phyloP scores from a whole-genome alignment of 2,888 invertebrate genomes.

The Drosophila picticornis region DNA sequence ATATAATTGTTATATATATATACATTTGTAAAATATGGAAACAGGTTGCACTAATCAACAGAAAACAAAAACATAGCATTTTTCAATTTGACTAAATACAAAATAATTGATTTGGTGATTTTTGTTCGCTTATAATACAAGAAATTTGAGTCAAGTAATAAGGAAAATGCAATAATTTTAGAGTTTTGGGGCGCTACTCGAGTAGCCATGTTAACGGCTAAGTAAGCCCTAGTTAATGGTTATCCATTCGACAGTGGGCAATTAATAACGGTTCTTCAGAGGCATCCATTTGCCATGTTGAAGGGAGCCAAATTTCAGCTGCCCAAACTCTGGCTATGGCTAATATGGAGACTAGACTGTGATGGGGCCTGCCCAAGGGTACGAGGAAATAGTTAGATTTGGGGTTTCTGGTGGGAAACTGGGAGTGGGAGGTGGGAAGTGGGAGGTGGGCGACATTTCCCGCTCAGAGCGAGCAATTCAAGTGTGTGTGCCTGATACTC shows the following conservation, averaged over 20 bases:
- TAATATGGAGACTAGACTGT: constrained; percentile 32
- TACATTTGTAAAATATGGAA: too few relatives aligned
- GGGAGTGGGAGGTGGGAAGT: neutral
- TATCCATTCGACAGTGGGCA: neutral
- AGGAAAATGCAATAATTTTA: neutral
- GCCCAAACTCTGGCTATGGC: constrained; percentile 5
- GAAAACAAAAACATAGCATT: neutral
- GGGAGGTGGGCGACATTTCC: constrained; percentile 27
- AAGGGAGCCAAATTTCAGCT: constrained; percentile 12
- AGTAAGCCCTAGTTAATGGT: neutral
- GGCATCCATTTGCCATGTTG: constrained; percentile 9
- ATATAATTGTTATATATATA: too few relatives aligned
- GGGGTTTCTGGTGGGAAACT: neutral
- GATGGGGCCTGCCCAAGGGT: constrained; percentile 2
- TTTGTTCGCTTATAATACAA: neutral
- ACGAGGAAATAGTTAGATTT: neutral
- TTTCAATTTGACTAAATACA: neutral
- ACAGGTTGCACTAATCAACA: too few relatives aligned
- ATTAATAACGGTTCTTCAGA: constrained; percentile 15
- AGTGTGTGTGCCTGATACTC: constrained; percentile 57
- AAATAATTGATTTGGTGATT: neutral
- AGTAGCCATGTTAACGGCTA: neutral
- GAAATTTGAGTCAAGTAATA: neutral
- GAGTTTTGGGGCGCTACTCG: neutral
- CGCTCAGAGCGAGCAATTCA: constrained; percentile 60